Conservation (phyloP, 2,797 vertebrate genomes). For the Pelodytes ibericus region DNA sequence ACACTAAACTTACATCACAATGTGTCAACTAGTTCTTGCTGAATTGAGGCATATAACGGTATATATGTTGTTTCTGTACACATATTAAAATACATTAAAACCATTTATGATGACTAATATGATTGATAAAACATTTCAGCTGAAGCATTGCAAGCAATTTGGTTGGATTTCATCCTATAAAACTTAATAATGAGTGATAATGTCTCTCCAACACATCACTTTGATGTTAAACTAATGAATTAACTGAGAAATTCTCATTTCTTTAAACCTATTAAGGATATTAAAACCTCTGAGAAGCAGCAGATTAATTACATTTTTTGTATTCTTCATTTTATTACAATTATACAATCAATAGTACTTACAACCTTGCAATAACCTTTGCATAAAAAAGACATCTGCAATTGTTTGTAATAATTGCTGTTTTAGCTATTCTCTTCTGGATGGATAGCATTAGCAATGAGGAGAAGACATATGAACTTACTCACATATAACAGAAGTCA, state of each 20-base stretch:
- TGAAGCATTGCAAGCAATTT: conserved; percentile 14
- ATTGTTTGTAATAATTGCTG: conserved; percentile 21
- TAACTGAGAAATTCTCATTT: neutral
- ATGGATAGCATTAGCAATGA: neutral
- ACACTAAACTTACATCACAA: no score
- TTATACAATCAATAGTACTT: neutral
- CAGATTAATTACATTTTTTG: neutral
- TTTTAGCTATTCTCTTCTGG: conserved; percentile 18
- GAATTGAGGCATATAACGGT: no score
- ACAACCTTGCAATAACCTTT: neutral
- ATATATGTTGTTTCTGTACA: no score
- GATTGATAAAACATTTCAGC: neutral
- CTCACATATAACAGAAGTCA: conserved; percentile 20
- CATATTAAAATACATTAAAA: no score
- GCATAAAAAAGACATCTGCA: neutral
- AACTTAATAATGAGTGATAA: neutral
- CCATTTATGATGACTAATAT: no score
- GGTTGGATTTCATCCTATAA: neutral
- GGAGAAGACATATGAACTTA: neutral
- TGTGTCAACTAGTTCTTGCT: no score
- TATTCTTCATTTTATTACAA: conserved; percentile 2
- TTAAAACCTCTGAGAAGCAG: neutral
- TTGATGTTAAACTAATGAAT: neutral
- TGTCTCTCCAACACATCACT: neutral
- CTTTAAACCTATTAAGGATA: conserved; percentile 3